Evolutionary conservation across 2,797 vertebrate genomes (phyloP), one percentile per base, ranked within the genome.

Genomic region (Pseudochromis fuscus): DNA sequence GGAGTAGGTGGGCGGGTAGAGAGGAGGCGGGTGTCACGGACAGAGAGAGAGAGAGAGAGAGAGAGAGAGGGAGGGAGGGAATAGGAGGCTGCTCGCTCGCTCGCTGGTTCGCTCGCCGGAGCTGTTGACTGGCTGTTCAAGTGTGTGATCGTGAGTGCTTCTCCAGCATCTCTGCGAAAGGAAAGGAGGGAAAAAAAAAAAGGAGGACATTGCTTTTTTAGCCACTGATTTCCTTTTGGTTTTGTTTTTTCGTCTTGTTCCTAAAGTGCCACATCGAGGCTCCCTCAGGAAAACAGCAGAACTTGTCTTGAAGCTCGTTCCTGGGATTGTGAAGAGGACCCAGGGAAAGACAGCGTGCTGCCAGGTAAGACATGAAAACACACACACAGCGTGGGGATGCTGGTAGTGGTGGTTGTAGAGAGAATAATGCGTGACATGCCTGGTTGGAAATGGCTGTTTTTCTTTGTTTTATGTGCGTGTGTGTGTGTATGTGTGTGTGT

Each of bases 1-100:
- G 82, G 91, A 91, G 89, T 84, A 87, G 88, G 91, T 92, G 89
- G 92, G 92, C 83, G 91, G 91, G 91, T 83, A 90, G 80, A 92
- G 88, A 86, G 80, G 75, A 88, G 80, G 87, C 70, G 75, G 84
- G 87, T 89, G 89, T 87, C 81, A 84, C 66, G 65, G 84, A 88
- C 8, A 56, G 70, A 74, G 57, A 84, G 74, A 75, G 83, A 75
- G 77, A 53, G 48, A 74, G 70, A 64, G 60, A 67, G 64, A 46
- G 67, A 69, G 42, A 28, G 68, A 64, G 71, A 40, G 7, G 16
- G 38, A 40, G 18, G 72, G 67, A 59, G 86, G 86, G 72, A 82
- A 81, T 23, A 80, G 85, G 24, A 75, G 86, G 84, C 86, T 30
- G 74, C 73, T 81, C 4, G 84, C 82, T n/a, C n/a, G n/a, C n/a